Evolutionary conservation across 1,140 invertebrate genomes (phyloP).

Genomic region (Nixonia krombeini): DNA sequence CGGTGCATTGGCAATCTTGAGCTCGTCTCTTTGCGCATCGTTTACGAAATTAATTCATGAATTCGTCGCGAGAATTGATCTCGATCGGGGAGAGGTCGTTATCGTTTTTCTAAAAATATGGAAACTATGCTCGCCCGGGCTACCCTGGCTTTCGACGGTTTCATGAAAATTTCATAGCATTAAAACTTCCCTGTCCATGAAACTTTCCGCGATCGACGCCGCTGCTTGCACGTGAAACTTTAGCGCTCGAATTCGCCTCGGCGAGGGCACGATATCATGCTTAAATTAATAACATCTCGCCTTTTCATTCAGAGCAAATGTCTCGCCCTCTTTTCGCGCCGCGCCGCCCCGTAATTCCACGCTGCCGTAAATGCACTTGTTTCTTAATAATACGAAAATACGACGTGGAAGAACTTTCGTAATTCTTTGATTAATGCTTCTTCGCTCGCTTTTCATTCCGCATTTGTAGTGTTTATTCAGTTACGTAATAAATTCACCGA

Average conservation of each 20-base stretch:
- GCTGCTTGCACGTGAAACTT: conserved; percentile 27
- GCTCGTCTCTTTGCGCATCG: neutral
- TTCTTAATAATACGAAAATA: too few relatives aligned
- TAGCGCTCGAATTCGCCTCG: conserved; percentile 33
- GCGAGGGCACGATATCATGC: conserved; percentile 20
- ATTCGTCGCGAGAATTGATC: conserved; percentile 30
- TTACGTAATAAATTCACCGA: too few relatives aligned
- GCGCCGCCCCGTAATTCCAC: too few relatives aligned
- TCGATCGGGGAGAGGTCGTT: conserved; percentile 29
- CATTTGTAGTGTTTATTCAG: too few relatives aligned
- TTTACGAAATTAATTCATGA: conserved; percentile 35
- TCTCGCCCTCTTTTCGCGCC: neutral
- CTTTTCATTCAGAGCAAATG: conserved; percentile 25
- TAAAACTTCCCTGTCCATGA: conserved; percentile 38
- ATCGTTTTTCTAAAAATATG: conserved; percentile 45
- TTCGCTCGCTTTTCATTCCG: too few relatives aligned
- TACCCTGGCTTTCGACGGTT: conserved; percentile 33
- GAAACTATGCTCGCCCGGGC: conserved; percentile 34
- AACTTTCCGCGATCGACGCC: conserved; percentile 29
- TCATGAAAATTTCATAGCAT: conserved; percentile 48
- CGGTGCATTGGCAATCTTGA: neutral
- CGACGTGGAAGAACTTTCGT: too few relatives aligned
- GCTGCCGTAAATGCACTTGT: too few relatives aligned
- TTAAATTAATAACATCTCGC: conserved; percentile 38
- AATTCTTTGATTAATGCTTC: too few relatives aligned